These are phyloP conservation scores for Epizoanthus illoricatus DNA, from an alignment of 92 coral and sea anemone species.

Conservation along the genomic window DNA sequence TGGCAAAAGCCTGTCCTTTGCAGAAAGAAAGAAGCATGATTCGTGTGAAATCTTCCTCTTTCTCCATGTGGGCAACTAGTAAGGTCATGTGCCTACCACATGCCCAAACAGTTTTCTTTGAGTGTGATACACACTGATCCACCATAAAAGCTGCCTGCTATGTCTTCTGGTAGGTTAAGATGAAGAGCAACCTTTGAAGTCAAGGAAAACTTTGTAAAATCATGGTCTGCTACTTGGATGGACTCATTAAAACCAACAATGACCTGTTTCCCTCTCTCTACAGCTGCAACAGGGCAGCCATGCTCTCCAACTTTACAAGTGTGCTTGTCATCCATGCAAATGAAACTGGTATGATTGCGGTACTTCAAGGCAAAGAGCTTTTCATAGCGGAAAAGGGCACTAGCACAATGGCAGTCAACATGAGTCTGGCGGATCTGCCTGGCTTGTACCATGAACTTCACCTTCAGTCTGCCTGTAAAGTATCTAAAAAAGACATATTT, in stretches of 20 bases:
- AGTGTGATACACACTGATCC: slow-evolving; percentile 23
- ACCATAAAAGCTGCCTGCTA: slow-evolving; percentile 17
- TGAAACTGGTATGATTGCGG: slow-evolving; percentile 42
- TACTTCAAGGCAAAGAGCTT: slow-evolving; percentile 39
- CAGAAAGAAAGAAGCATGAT: slow-evolving; percentile 32
- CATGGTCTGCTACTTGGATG: slow-evolving; percentile 60
- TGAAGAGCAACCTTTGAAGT: slow-evolving; percentile 32
- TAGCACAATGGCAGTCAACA: slow-evolving; percentile 50
- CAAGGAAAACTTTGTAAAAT: slow-evolving; percentile 53
- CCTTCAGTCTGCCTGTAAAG: slow-evolving; percentile 45
- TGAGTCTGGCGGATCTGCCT: slow-evolving; percentile 49
- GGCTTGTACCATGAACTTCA: slow-evolving; percentile 53
- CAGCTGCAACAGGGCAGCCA: slow-evolving; percentile 59
- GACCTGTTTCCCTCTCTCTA: slow-evolving; percentile 55
- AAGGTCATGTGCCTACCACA: too few relatives aligned
- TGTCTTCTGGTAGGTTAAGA: not conserved
- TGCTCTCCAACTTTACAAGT: slow-evolving; percentile 60
- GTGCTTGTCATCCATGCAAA: slow-evolving; percentile 66
- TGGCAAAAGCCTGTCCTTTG: slow-evolving; percentile 2
- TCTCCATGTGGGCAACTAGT: slow-evolving; percentile 45
- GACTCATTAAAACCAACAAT: slow-evolving; percentile 51
- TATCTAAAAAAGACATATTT: not conserved
- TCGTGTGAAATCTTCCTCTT: slow-evolving; percentile 26
- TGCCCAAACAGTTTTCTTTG: slow-evolving; percentile 31
- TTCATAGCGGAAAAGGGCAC: slow-evolving; percentile 49